Evolutionary conservation across 2,113 vertebrate species (phyloP).

Genomic region (Cinclus mexicanus): DNA sequence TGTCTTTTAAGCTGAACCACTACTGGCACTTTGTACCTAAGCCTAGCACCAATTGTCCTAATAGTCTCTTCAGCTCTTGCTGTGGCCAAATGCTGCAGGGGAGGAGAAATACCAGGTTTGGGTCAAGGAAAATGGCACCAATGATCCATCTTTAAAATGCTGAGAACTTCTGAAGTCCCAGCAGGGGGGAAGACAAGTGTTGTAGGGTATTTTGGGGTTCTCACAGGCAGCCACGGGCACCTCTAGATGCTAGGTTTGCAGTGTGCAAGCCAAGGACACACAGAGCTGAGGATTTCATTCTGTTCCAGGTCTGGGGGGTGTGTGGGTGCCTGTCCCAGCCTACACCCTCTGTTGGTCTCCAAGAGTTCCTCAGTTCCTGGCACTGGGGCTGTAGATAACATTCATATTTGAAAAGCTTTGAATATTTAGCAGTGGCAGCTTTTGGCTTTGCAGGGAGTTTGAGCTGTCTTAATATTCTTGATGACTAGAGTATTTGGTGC

Average conservation of each 20-base stretch:
- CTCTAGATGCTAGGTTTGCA: neutral
- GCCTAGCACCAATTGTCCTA: neutral
- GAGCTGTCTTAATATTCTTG: neutral
- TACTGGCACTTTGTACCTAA: neutral
- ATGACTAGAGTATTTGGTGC: neutral
- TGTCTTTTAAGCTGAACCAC: neutral
- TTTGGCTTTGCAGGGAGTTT: neutral
- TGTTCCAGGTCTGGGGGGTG: fast-evolving
- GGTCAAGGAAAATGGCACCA: neutral
- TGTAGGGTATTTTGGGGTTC: fast-evolving
- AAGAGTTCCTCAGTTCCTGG: neutral
- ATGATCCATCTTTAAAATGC: neutral
- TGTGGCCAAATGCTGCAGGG: neutral
- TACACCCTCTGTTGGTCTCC: neutral
- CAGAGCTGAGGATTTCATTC: neutral
- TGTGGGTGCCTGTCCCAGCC: neutral
- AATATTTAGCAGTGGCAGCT: neutral
- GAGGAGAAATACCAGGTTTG: fast-evolving
- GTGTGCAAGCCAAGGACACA: neutral
- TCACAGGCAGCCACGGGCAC: neutral
- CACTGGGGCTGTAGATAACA: neutral
- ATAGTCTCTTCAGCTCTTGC: neutral
- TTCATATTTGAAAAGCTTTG: neutral
- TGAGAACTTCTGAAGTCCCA: neutral
- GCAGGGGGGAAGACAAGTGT: neutral